Conservation (phyloP, 2,888 invertebrate species). For the Flabesymbios commensalis region DNA sequence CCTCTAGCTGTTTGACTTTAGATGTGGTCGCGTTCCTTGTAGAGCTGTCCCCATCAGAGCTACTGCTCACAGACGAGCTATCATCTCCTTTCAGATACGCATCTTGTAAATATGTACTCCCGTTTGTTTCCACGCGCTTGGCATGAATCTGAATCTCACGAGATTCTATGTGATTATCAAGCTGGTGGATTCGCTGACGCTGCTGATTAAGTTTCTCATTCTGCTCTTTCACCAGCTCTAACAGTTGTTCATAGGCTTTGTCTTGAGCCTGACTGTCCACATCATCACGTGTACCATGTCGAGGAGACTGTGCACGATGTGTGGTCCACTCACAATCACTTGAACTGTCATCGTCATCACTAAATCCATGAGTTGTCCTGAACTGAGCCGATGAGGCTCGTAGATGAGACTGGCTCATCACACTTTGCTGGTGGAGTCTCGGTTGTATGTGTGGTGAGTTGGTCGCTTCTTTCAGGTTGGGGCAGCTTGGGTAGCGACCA, state of each 20-base stretch:
- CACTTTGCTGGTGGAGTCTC: neutral
- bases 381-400: neutral
- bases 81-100: conserved; percentile 25
- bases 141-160: conserved; percentile 26
- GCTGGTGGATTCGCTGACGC: conserved; percentile 66
- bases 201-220: conserved; percentile 67
- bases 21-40: too few species aligned
- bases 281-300: too few species aligned
- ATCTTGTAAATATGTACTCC: conserved; percentile 35
- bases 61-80: conserved; percentile 34
- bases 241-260: too few species aligned
- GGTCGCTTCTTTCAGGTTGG: neutral
- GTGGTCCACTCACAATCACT: too few species aligned
- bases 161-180: conserved; percentile 75
- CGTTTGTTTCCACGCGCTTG: conserved; percentile 19
- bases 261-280: too few species aligned
- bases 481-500: too few species aligned
- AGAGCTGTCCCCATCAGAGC: too few species aligned
- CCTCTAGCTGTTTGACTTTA: conserved; percentile 6
- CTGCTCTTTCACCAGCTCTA: too few species aligned
- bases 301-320: too few species aligned
- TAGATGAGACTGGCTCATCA: neutral
- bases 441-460: neutral
- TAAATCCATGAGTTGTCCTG: too few species aligned
- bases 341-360: too few species aligned